Conservation (phyloP, 92 coral and sea anemone species). For the Actinernus sp. region DNA sequence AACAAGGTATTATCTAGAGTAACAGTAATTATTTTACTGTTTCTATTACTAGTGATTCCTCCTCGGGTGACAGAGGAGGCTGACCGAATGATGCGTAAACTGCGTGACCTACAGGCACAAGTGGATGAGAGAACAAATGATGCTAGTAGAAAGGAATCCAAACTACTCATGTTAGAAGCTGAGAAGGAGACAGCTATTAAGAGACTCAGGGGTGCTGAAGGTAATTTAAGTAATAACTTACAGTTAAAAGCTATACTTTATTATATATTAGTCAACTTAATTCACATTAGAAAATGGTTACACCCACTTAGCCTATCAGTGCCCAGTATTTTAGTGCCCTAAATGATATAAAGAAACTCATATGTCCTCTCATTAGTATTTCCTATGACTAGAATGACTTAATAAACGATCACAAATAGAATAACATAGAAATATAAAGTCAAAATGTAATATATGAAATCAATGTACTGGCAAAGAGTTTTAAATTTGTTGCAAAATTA, state of each 20-base stretch:
- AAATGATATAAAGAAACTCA: no score
- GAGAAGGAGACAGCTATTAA: slow-evolving; percentile 89
- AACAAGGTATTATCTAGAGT: no score
- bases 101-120: slow-evolving; percentile 86
- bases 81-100: slow-evolving; percentile 96
- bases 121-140: slow-evolving; percentile 80
- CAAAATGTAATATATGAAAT: no score
- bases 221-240: slow-evolving; percentile 30
- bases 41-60: slow-evolving; percentile 66
- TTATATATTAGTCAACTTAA: background rate
- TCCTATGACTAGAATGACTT: no score
- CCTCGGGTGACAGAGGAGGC: slow-evolving; percentile 99
- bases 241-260: background rate
- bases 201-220: slow-evolving; percentile 87
- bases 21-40: background rate
- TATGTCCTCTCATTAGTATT: no score
- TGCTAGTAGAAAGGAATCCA: slow-evolving; percentile 81
- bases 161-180: slow-evolving; percentile 88
- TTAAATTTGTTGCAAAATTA: no score
- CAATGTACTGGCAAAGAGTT: no score
- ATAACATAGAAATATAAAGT: no score
- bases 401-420: no score
- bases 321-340: no score
- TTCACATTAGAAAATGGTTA: background rate
- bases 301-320: background rate